A percentile compares a stretch with the other conserved stretches of the same genome.
These are phyloP conservation scores for Saccostrea echinata DNA, from an alignment of 1,140 invertebrate genomes.

Conservation along the genomic window DNA sequence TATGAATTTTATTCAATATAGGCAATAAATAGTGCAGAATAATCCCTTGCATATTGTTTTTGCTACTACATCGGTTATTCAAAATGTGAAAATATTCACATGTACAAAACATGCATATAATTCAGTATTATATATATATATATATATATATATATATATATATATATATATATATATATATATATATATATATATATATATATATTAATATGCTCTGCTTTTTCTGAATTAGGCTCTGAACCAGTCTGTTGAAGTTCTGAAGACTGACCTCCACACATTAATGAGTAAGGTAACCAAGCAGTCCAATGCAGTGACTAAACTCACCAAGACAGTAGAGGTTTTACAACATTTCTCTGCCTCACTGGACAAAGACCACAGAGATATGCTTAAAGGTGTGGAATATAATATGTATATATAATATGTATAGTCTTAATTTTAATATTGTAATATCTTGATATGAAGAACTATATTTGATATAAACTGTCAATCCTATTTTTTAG, in stretches of 20 bases:
- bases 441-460: neutral
- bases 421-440: neutral
- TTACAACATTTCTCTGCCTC: constrained; percentile 36
- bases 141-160: no score
- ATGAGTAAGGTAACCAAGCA: constrained; percentile 44
- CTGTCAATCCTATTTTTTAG: no score
- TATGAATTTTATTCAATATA: no score
- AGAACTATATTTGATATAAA: no score
- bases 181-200: no score
- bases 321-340: constrained; percentile 24
- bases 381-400: neutral
- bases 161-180: no score
- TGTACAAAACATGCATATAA: no score
- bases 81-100: no score
- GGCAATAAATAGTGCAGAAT: no score
- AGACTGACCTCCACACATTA: constrained; percentile 36
- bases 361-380: constrained; percentile 41
- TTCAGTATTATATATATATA: no score
- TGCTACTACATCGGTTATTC: no score
- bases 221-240: constrained; percentile 35
- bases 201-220: neutral
- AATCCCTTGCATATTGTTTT: no score
- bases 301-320: constrained; percentile 23
- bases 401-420: neutral
- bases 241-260: constrained; percentile 24